Evolutionary conservation across 2,888 invertebrate genomes (phyloP).

Genomic region (Ophion costatus): DNA sequence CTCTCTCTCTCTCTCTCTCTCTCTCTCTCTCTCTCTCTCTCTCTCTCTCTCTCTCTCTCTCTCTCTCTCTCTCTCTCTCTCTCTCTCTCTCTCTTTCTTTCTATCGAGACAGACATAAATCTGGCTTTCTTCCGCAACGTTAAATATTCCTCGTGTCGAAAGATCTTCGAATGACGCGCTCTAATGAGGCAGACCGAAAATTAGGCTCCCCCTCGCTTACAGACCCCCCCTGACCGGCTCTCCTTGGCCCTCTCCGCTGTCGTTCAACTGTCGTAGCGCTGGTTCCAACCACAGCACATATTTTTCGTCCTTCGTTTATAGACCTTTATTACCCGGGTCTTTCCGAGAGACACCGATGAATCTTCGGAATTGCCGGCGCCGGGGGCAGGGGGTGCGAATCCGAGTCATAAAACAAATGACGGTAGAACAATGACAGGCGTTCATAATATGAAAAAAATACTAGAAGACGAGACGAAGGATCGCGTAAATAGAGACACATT

Average conservation of each 20-base stretch:
- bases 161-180: constrained; percentile 6
- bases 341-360: constrained; percentile 20
- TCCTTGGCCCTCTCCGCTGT: background rate
- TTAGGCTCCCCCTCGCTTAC: background rate
- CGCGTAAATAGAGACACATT: background rate
- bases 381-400: too few relatives aligned
- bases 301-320: constrained; percentile 34
- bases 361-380: constrained; percentile 38
- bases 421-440: too few relatives aligned
- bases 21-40: background rate
- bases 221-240: background rate
- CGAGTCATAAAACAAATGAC: constrained; percentile 22
- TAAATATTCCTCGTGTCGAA: constrained; percentile 41
- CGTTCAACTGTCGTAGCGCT: background rate
- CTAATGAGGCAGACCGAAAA: background rate
- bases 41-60: too few relatives aligned
- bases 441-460: background rate
- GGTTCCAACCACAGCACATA: constrained; percentile 8
- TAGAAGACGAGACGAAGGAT: background rate
- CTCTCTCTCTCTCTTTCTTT: background rate
- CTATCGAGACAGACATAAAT: constrained; percentile 20
- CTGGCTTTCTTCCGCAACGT: constrained; percentile 18
- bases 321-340: constrained; percentile 47
- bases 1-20: background rate
- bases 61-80: too few relatives aligned